Conservation (phyloP, 1,140 invertebrate genomes). For the Chrysoperla carnea region DNA sequence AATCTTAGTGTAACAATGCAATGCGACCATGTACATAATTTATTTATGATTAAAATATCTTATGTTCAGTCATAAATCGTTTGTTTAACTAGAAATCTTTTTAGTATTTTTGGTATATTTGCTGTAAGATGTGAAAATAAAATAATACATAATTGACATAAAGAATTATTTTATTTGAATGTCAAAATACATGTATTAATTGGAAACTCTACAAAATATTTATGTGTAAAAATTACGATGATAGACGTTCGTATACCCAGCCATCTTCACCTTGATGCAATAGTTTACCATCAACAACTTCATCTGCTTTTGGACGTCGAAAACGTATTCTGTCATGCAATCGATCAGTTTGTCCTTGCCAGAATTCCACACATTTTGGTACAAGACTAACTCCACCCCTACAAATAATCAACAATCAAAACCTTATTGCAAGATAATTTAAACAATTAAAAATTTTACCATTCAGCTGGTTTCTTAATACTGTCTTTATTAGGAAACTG, state of each 20-base stretch:
- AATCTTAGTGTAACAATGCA: no score
- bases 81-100: no score
- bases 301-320: constrained; percentile 32
- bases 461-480: constrained; percentile 52
- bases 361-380: constrained; percentile 78
- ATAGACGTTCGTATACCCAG: constrained; percentile 80
- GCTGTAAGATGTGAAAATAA: no score
- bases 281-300: constrained; percentile 43
- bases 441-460: constrained; percentile 32
- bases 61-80: no score
- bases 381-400: constrained; percentile 84
- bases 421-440: no score
- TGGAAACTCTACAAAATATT: no score
- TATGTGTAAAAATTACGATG: constrained; percentile 36
- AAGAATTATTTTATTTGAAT: no score
- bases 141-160: no score
- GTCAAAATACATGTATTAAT: no score
- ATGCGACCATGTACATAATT: no score
- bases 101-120: no score
- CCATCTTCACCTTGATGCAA: constrained; percentile 61
- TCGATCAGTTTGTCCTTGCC: constrained; percentile 88
- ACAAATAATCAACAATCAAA: constrained; percentile 15
- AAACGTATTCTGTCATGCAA: constrained; percentile 87
- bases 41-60: no score
- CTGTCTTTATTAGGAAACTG: constrained; percentile 38